These are phyloP conservation scores for Neogobius melanostomus DNA, from an alignment of 2,113 vertebrate species.

Conservation along the genomic window DNA sequence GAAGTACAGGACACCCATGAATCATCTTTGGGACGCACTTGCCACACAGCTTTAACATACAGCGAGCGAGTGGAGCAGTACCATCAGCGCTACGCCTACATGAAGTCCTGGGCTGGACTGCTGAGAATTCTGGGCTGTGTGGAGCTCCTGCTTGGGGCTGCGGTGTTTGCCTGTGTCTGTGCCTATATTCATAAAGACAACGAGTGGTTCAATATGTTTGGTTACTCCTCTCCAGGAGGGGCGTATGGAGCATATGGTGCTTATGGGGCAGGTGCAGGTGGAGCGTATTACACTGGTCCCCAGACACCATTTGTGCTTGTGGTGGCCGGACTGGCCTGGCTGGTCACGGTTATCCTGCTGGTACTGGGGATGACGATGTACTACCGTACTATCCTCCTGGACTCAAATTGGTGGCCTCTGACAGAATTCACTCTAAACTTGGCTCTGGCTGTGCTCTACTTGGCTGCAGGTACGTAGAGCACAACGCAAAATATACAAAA, in stretches of 20 bases:
- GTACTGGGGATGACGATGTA: conserved; percentile 99
- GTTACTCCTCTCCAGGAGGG: conserved; percentile 84
- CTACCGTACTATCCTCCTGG: conserved; percentile 93
- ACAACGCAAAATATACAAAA: too few relatives aligned
- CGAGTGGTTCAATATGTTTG: conserved; percentile 94
- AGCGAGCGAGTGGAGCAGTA: conserved; percentile 86
- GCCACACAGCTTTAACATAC: conserved; percentile 79
- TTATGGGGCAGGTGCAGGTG: conserved; percentile 51
- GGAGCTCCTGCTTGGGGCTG: conserved; percentile 90
- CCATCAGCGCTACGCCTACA: conserved; percentile 85
- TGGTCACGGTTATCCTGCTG: conserved; percentile 86
- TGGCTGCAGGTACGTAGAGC: conserved; percentile 77
- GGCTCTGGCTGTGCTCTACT: conserved; percentile 86
- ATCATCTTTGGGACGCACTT: conserved; percentile 75
- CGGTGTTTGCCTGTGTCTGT: conserved; percentile 92
- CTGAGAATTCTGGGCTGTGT: conserved; percentile 87
- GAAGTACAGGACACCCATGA: conserved; percentile 61
- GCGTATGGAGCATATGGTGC: conserved; percentile 44
- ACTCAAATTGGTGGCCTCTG: conserved; percentile 95
- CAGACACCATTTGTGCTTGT: conserved; percentile 92
- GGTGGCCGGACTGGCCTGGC: conserved; percentile 86
- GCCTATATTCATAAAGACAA: conserved; percentile 97
- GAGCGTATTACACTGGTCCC: conserved; percentile 86
- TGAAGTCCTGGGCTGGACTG: conserved; percentile 97
- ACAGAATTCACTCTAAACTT: conserved; percentile 92